These are phyloP conservation scores for Drosophila acutilabella DNA, from an alignment of 2,888 invertebrate species.

Conservation along the genomic window DNA sequence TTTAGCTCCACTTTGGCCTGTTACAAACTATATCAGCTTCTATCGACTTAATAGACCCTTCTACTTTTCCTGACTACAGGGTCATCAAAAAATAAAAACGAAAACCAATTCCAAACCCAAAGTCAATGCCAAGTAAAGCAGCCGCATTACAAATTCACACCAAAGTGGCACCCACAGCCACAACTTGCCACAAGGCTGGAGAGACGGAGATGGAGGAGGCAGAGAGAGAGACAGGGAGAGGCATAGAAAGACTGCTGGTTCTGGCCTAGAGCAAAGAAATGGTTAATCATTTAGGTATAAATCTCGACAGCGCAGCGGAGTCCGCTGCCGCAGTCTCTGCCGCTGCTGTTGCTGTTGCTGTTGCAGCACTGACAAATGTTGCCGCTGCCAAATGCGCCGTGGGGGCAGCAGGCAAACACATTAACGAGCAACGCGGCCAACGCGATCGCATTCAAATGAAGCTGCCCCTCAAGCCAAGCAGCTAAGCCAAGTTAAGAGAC, in stretches of 20 bases:
- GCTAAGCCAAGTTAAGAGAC: conserved; percentile 2
- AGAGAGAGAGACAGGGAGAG: not conserved
- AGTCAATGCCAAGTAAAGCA: conserved; percentile 59
- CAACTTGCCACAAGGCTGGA: conserved; percentile 13
- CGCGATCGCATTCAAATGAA: conserved; percentile 70
- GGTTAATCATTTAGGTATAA: conserved; percentile 81
- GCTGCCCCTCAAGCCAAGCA: conserved; percentile 37
- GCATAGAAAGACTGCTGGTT: not conserved
- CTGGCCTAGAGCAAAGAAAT: conserved; percentile 62
- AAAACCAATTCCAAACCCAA: conserved; percentile 39
- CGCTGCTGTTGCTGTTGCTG: conserved; percentile 27
- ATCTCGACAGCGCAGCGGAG: conserved; percentile 53
- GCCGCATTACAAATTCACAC: conserved; percentile 79
- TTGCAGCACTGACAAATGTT: conserved; percentile 54
- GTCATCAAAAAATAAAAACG: conserved; percentile 10
- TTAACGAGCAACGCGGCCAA: conserved; percentile 59
- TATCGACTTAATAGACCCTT: not conserved
- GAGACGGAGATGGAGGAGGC: not conserved
- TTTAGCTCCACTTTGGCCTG: too few species aligned
- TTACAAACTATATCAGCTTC: too few species aligned
- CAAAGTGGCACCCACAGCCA: conserved; percentile 75
- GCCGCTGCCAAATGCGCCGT: conserved; percentile 66
- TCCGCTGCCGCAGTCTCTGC: conserved; percentile 21
- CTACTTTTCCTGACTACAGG: not conserved
- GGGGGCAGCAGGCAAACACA: conserved; percentile 65